Base-by-base conservation (phyloP, 2,888 invertebrate species). In the Amorpha juglandis region DNA sequence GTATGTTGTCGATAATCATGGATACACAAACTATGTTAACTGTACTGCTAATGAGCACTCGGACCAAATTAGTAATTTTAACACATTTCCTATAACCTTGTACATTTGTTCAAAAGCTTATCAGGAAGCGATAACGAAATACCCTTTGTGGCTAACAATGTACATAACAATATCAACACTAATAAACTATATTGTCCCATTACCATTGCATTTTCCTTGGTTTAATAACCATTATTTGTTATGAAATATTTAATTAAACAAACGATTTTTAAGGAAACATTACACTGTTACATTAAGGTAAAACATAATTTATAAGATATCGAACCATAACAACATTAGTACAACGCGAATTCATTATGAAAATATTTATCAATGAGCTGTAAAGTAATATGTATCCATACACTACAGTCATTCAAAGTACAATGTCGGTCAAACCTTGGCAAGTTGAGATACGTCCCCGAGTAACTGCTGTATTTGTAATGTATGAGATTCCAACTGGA, bases 381-480 rank as follows among this genome's bases (percentile, higher is more conserved):
- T n/a, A n/a, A n/a, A n/a, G 4, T 27, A 27, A 3, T 27, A 4
- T 4, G 2, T 27, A 27, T 1, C 2, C 4, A 27, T 27, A 27
- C 27, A 27, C 27, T 27, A 27, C 27, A 51, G 16, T 21, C 8
- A 1, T 16, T 48, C 48, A 48, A 4, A 50, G 19, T 19, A 50
- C 8, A 42, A n/a, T 3, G 27, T 3, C 6, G 33, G 62, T 67
- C 69, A 85, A 94, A 96, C 96, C 96, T 97, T 70, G 98, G 98
- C 78, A 98, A 94, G 86, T 98, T 97, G 74, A 96, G 95, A 88
- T 97, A 98, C 73, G 96, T 96, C 67, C 98, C 98, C 16, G 98
- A 96, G 85, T 98, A 99, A 62, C 95, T 95, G 81, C 95, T 96
- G 85, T 98, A 99, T 88, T 98, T 99, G 88, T 97, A 99, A 85